These are phyloP conservation scores for Globodera rostochiensis DNA, from an alignment of 1,140 invertebrate genomes.

Conservation along the genomic window DNA sequence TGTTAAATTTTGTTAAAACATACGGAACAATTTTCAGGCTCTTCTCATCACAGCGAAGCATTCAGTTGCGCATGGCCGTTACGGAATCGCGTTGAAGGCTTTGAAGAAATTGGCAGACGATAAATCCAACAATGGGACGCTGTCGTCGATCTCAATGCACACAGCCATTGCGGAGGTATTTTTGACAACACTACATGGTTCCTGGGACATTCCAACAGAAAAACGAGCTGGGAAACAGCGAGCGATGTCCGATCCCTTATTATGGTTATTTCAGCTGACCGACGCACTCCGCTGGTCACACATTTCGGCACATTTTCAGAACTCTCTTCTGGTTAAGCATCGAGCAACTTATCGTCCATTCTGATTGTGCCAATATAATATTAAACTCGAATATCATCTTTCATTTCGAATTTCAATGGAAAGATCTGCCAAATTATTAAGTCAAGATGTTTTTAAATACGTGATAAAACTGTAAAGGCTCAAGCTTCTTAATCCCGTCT, in stretches of 20 bases:
- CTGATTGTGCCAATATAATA: constrained; percentile 4
- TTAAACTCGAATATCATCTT: no score
- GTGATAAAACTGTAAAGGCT: no score
- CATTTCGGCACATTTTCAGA: constrained; percentile 35
- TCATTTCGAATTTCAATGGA: no score
- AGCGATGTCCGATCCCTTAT: not conserved
- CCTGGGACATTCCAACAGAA: not conserved
- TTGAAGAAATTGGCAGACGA: constrained; percentile 79
- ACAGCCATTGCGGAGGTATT: constrained; percentile 36
- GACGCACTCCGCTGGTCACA: constrained; percentile 51
- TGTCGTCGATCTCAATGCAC: constrained; percentile 11
- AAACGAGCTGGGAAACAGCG: constrained; percentile 8
- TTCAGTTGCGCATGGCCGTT: constrained; percentile 76
- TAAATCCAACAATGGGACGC: constrained; percentile 21
- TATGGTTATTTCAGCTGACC: constrained; percentile 21
- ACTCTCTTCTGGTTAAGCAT: constrained; percentile 41
- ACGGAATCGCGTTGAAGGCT: constrained; percentile 79
- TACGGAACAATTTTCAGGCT: constrained; percentile 67
- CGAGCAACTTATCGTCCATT: constrained; percentile 42
- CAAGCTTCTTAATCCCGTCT: not conserved
- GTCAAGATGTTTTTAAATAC: no score
- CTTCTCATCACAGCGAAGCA: constrained; percentile 80
- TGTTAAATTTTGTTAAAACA: constrained; percentile 4
- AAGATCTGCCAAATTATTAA: no score
- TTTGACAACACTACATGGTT: not conserved